Conservation (phyloP, 2,797 vertebrate genomes). For the Ispidina picta region DNA sequence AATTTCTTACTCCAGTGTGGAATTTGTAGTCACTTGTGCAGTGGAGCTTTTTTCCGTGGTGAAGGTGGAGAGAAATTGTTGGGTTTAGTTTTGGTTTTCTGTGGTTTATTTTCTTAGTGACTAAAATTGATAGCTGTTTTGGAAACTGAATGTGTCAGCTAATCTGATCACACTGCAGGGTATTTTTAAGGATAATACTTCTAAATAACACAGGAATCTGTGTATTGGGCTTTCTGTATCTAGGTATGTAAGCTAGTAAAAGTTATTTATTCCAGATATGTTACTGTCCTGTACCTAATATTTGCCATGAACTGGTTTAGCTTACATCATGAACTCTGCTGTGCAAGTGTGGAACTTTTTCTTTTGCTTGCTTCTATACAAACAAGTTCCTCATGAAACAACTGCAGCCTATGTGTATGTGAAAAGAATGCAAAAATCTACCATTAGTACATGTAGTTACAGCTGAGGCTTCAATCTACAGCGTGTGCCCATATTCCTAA, state of each 20-base stretch:
- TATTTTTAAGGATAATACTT: conserved; percentile 19
- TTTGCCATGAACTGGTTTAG: not conserved
- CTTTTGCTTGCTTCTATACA: not conserved
- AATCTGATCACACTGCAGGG: conserved; percentile 3
- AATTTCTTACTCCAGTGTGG: conserved; percentile 32
- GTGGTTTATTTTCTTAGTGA: conserved; percentile 30
- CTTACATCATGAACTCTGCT: not conserved
- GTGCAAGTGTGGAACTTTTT: not conserved
- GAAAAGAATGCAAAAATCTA: not conserved
- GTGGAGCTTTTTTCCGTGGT: not conserved
- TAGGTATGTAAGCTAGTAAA: not conserved
- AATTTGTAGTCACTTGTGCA: not conserved
- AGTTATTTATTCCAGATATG: not conserved
- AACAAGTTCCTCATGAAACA: not conserved
- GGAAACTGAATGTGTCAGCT: conserved; percentile 26
- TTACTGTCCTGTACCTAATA: not conserved
- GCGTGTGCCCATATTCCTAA: not conserved
- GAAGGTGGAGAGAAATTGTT: conserved; percentile 11
- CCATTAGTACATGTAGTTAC: not conserved
- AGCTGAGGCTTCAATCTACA: not conserved
- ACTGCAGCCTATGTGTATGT: not conserved
- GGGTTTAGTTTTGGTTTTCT: not conserved
- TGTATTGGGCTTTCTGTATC: not conserved
- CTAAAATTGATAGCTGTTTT: conserved; percentile 52
- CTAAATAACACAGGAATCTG: not conserved